These are phyloP conservation scores for Ormyrus pomaceus DNA, from an alignment of 2,888 invertebrate species.

Conservation along the genomic window DNA sequence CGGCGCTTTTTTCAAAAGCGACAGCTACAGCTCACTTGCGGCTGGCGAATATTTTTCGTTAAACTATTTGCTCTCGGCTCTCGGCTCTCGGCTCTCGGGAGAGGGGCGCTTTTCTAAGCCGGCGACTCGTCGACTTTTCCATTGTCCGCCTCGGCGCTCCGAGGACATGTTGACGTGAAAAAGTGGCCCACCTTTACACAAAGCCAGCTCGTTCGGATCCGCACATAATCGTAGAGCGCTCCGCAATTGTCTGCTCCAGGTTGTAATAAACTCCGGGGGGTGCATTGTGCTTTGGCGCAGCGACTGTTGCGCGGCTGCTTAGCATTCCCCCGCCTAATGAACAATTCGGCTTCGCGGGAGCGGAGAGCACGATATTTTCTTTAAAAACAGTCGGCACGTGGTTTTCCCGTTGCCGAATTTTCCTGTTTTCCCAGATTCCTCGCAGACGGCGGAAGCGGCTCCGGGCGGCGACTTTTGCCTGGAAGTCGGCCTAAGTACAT, in stretches of 20 bases:
- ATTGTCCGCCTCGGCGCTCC: slow-evolving; percentile 13
- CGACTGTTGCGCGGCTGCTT: neutral
- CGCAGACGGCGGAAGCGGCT: no score
- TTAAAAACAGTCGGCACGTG: neutral
- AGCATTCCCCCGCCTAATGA: slow-evolving; percentile 26
- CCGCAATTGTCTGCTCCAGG: slow-evolving; percentile 24
- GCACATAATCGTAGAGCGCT: no score
- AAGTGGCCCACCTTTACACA: slow-evolving; percentile 37
- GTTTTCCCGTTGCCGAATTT: neutral
- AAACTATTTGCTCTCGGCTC: neutral
- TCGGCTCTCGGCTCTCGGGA: no score
- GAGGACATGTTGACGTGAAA: slow-evolving; percentile 52
- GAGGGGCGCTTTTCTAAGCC: neutral
- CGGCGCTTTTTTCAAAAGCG: slow-evolving; percentile 1
- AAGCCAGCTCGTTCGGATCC: slow-evolving; percentile 28
- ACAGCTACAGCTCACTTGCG: slow-evolving; percentile 40
- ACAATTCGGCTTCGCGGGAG: neutral
- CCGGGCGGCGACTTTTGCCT: no score
- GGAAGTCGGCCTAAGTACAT: no score
- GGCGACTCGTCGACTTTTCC: slow-evolving; percentile 10
- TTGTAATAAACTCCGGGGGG: slow-evolving; percentile 40
- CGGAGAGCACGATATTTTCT: slow-evolving; percentile 16
- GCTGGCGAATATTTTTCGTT: neutral
- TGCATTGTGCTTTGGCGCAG: neutral
- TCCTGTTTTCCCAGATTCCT: no score